phyloP scores from a whole-genome alignment of 2,888 invertebrate genomes.

The Galeruca laticollis region DNA sequence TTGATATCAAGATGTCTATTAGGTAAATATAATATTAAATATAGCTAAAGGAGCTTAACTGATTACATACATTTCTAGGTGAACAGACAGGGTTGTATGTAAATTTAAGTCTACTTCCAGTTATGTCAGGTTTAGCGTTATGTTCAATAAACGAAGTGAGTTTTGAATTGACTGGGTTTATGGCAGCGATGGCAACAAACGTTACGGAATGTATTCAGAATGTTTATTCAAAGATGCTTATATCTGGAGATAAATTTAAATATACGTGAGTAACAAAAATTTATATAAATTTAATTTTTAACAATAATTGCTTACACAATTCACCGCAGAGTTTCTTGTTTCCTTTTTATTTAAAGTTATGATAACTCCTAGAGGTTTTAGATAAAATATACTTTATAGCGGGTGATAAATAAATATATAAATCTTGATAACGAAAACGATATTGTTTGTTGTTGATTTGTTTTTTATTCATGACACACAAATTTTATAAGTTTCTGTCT shows the following conservation, averaged over 20 bases:
- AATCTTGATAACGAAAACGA: too few relatives aligned
- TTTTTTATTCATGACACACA: too few relatives aligned
- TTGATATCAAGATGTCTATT: conserved; percentile 76
- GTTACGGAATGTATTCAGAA: conserved; percentile 84
- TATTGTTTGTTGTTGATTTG: too few relatives aligned
- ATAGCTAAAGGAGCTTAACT: neutral
- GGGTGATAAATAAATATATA: too few relatives aligned
- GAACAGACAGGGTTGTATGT: conserved; percentile 77
- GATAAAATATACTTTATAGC: too few relatives aligned
- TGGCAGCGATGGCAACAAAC: conserved; percentile 83
- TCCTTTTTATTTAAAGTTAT: too few relatives aligned
- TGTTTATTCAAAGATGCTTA: conserved; percentile 82
- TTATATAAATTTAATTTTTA: conserved; percentile 16
- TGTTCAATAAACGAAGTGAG: conserved; percentile 84
- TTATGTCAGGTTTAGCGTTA: conserved; percentile 81
- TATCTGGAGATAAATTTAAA: conserved; percentile 79
- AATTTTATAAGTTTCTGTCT: too few relatives aligned
- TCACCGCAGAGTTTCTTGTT: too few relatives aligned
- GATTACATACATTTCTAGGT: conserved; percentile 63
- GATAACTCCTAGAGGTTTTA: too few relatives aligned
- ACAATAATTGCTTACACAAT: too few relatives aligned
- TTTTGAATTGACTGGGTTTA: conserved; percentile 79
- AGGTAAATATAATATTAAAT: conserved; percentile 64
- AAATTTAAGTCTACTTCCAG: conserved; percentile 79
- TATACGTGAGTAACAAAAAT: conserved; percentile 77